phyloP scores from a whole-genome alignment of 2,888 invertebrate genomes.

The Amiota minor region DNA sequence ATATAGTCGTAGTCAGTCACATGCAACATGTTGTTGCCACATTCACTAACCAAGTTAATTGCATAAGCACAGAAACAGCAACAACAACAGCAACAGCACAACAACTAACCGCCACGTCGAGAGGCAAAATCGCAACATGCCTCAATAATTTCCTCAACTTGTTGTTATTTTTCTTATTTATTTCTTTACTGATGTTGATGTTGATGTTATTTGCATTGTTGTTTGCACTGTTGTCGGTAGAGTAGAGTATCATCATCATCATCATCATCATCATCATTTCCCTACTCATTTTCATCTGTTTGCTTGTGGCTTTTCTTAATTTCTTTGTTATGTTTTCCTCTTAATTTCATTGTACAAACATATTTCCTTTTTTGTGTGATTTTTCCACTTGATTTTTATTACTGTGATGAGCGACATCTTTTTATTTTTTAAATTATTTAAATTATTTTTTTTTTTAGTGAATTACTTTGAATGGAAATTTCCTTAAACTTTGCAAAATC shows the following conservation, averaged over 20 bases:
- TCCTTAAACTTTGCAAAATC: too few relatives aligned
- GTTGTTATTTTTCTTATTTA: constrained; percentile 9
- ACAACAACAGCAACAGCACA: neutral
- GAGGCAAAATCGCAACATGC: constrained; percentile 46
- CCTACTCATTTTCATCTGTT: constrained; percentile 21
- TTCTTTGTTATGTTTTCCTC: constrained; percentile 5
- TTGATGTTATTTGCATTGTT: neutral
- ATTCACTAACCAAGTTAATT: constrained; percentile 56
- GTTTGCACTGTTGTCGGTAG: constrained; percentile 2
- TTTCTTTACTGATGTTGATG: neutral
- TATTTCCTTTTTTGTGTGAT: neutral
- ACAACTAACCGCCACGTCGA: neutral
- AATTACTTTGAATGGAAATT: too few relatives aligned
- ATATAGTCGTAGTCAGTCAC: constrained; percentile 31
- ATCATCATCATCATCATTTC: neutral
- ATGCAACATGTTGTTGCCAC: constrained; percentile 55
- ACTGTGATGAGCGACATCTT: constrained; percentile 9
- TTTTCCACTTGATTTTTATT: neutral
- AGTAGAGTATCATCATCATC: neutral
- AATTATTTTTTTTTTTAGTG: neutral
- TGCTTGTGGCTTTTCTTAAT: constrained; percentile 8
- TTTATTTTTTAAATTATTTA: constrained; percentile 2
- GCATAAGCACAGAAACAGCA: constrained; percentile 52
- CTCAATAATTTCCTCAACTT: constrained; percentile 53
- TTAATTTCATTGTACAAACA: too few relatives aligned